Conservation (phyloP, 2,113 vertebrate species). For the Anser brachyrhynchus region DNA sequence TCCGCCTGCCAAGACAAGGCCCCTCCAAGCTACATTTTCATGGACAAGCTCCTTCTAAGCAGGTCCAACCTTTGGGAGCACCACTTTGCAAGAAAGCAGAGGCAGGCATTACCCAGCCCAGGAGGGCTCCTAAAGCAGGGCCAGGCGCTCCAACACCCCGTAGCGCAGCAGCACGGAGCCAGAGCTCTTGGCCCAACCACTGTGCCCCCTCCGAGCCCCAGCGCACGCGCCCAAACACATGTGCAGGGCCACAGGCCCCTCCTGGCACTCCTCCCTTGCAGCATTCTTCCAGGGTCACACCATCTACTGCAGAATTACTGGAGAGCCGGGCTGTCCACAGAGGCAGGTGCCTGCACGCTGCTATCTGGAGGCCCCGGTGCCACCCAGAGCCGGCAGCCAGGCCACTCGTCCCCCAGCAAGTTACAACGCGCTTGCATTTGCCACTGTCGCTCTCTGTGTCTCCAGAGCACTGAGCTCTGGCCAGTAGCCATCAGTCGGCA, state of each 20-base stretch:
- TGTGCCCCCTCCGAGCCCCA: not conserved
- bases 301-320: conserved; percentile 60
- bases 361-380: not conserved
- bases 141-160: not conserved
- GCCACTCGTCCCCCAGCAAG: not conserved
- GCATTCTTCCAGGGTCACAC: conserved; percentile 48
- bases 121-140: not conserved
- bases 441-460: not conserved
- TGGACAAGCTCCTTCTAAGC: not conserved
- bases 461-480: not conserved
- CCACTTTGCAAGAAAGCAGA: not conserved
- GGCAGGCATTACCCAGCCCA: not conserved
- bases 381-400: not conserved
- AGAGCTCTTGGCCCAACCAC: not conserved
- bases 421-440: not conserved
- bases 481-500: not conserved
- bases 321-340: conserved; percentile 45
- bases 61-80: not conserved
- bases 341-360: conserved; percentile 35
- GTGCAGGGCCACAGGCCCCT: not conserved
- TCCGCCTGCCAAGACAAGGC: not conserved
- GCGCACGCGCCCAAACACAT: not conserved
- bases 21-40: not conserved
- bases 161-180: not conserved
- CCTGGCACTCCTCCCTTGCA: not conserved